Conservation (phyloP, 2,888 invertebrate genomes). For the Sphaerophoria rueppellii region DNA sequence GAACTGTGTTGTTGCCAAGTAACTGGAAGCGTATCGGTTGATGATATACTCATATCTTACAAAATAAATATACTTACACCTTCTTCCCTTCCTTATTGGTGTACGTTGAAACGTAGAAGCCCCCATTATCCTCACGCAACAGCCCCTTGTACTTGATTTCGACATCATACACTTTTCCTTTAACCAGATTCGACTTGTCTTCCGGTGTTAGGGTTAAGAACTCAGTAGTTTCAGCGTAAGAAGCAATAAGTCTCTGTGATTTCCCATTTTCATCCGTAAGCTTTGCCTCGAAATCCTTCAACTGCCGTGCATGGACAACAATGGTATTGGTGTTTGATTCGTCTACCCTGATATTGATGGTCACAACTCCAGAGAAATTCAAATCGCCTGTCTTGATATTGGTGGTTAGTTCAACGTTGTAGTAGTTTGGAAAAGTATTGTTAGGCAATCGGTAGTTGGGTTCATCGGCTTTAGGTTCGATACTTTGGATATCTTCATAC, state of each 20-base stretch:
- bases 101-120: constrained; percentile 85
- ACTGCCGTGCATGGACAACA: constrained; percentile 61
- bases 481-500: constrained; percentile 34
- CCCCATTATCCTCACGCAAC: constrained; percentile 85
- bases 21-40: constrained; percentile 43
- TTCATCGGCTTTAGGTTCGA: constrained; percentile 32
- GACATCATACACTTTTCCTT: constrained; percentile 80
- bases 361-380: constrained; percentile 82
- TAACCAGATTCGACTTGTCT: constrained; percentile 29
- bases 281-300: constrained; percentile 20
- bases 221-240: constrained; percentile 15
- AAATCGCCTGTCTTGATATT: constrained; percentile 77
- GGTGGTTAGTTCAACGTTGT: constrained; percentile 83
- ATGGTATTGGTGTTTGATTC: constrained; percentile 82
- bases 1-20: constrained; percentile 85
- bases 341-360: constrained; percentile 82
- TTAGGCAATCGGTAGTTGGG: constrained; percentile 83
- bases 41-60: neutral
- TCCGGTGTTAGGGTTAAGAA: constrained; percentile 50
- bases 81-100: constrained; percentile 65
- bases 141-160: constrained; percentile 84
- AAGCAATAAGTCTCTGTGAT: neutral
- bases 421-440: constrained; percentile 83
- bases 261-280: neutral
- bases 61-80: constrained; percentile 64